Percentiles rank a stretch among this genome's conserved stretches.
phyloP scores from a whole-genome alignment of 1,140 invertebrate species.

The Heliothis subflexa region DNA sequence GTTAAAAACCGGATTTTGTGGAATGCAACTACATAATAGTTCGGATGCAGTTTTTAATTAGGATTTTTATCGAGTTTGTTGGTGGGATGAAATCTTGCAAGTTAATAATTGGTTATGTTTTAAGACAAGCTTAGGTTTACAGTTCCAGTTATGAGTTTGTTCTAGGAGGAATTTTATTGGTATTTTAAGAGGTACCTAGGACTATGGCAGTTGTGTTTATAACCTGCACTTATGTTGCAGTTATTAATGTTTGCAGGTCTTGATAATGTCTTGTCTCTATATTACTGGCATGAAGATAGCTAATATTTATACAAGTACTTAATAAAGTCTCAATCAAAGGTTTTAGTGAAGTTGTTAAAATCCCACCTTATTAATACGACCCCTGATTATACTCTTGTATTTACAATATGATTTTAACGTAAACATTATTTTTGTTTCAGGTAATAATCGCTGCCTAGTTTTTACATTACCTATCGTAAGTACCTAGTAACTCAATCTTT shows the following conservation, averaged over 20 bases:
- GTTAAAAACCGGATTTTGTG: constrained; percentile 1
- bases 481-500: too few relatives aligned
- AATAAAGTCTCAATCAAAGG: too few relatives aligned
- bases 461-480: too few relatives aligned
- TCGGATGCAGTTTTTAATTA: constrained; percentile 41
- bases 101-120: constrained; percentile 8
- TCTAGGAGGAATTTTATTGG: background rate
- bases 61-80: constrained; percentile 31
- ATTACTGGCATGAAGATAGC: too few relatives aligned
- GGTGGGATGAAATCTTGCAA: constrained; percentile 7
- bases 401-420: too few relatives aligned
- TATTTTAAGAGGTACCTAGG: background rate
- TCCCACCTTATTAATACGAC: too few relatives aligned
- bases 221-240: background rate
- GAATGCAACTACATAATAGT: constrained; percentile 22
- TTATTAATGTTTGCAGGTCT: background rate
- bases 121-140: constrained; percentile 2
- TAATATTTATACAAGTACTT: too few relatives aligned
- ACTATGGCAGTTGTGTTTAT: background rate
- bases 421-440: too few relatives aligned
- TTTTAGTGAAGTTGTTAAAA: too few relatives aligned
- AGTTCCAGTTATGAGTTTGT: constrained; percentile 12
- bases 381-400: too few relatives aligned
- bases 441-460: too few relatives aligned
- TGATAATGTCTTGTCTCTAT: too few relatives aligned